Percentiles rank a stretch among this genome's conserved stretches.
Evolutionary conservation across 2,888 invertebrate genomes (phyloP).

Genomic region (Tetanocera ferruginea): DNA sequence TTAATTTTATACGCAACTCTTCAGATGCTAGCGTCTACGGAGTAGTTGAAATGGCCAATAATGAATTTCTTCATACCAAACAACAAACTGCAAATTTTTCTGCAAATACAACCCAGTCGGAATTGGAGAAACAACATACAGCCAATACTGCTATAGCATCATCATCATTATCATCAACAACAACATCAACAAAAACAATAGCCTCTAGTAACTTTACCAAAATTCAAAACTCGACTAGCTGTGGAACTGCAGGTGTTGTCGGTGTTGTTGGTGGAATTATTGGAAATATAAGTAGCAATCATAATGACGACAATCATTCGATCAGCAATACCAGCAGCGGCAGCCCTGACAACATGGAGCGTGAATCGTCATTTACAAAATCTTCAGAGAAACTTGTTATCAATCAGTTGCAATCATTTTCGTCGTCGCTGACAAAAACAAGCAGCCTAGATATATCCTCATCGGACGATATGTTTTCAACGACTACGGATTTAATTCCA

Average conservation of each 20-base stretch:
- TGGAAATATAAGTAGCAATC: neutral
- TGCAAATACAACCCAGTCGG: slow-evolving; percentile 5
- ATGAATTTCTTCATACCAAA: slow-evolving; percentile 49
- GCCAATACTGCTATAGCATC: slow-evolving; percentile 37
- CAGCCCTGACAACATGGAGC: slow-evolving; percentile 53
- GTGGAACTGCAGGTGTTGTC: neutral
- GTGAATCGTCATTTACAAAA: slow-evolving; percentile 49
- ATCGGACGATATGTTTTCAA: slow-evolving; percentile 47
- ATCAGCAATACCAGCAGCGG: slow-evolving; percentile 51
- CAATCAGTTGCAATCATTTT: slow-evolving; percentile 51
- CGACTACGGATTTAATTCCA: slow-evolving; percentile 63
- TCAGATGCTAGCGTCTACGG: slow-evolving; percentile 27
- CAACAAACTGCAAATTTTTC: slow-evolving; percentile 31
- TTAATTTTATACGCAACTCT: slow-evolving; percentile 33
- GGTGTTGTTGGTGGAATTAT: neutral
- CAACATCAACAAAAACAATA: slow-evolving; percentile 42
- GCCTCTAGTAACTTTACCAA: slow-evolving; percentile 39
- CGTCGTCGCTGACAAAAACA: slow-evolving; percentile 51
- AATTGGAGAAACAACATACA: slow-evolving; percentile 21
- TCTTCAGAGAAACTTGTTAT: slow-evolving; percentile 51
- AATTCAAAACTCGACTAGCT: slow-evolving; percentile 13
- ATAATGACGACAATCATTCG: slow-evolving; percentile 51
- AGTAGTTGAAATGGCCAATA: neutral
- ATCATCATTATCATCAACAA: slow-evolving; percentile 46
- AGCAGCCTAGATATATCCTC: slow-evolving; percentile 56